A percentile compares a stretch with the other conserved stretches of the same genome.
Conservation (phyloP, 2,113 vertebrate genomes). For the Telmatochromis sp. region DNA sequence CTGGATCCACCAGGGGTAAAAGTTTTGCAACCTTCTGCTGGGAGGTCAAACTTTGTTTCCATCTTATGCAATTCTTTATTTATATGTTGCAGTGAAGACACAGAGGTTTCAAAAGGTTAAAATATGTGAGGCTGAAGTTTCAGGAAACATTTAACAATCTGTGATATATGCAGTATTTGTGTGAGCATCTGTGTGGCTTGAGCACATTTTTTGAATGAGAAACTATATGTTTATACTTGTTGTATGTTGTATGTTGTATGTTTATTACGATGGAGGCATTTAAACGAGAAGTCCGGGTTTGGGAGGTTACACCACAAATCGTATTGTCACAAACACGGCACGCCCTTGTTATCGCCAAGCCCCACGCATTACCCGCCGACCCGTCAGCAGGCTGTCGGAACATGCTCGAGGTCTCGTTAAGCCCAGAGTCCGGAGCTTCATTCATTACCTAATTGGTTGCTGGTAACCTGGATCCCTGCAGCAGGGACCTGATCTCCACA, state of each 20-base stretch:
- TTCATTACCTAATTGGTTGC: slow-evolving; percentile 47
- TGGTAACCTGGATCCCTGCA: slow-evolving; percentile 20
- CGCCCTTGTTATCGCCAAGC: slow-evolving; percentile 32
- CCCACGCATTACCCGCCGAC: background rate
- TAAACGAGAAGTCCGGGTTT: background rate
- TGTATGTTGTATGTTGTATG: background rate
- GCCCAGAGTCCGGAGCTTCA: background rate
- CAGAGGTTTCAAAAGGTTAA: background rate
- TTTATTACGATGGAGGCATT: background rate
- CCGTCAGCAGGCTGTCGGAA: slow-evolving; percentile 20
- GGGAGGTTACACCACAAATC: slow-evolving; percentile 14
- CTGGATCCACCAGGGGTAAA: background rate
- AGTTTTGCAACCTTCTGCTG: background rate
- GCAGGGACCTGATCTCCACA: slow-evolving; percentile 19
- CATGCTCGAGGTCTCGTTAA: slow-evolving; percentile 31
- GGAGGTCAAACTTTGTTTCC: background rate
- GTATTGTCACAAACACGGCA: background rate
- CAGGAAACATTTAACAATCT: background rate
- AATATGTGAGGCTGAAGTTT: background rate
- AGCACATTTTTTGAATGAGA: background rate
- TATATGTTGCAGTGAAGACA: background rate
- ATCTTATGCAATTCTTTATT: background rate
- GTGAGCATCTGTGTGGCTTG: background rate
- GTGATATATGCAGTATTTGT: background rate
- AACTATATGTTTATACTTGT: background rate